Evolutionary conservation across 1,140 invertebrate species (phyloP).

Genomic region (Drosophila pruinosa): DNA sequence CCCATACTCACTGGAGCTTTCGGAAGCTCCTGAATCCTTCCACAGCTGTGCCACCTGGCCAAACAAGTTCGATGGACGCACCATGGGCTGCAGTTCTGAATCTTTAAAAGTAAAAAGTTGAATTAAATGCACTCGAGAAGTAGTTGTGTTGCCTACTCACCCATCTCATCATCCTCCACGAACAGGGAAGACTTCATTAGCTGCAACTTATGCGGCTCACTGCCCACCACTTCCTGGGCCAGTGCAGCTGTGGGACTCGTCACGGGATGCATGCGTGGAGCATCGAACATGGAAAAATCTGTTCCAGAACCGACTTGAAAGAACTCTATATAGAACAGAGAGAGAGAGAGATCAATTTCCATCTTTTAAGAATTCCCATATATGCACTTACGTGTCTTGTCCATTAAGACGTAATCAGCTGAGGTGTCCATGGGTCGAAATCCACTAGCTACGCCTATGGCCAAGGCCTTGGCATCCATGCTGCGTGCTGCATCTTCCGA

Average conservation of each 20-base stretch:
- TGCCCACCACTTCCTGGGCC: conserved; percentile 84
- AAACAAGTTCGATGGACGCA: conserved; percentile 14
- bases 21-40: conserved; percentile 58
- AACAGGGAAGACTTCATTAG: conserved; percentile 93
- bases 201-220: conserved; percentile 88
- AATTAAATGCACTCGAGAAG: not conserved
- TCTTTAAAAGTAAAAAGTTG: not conserved
- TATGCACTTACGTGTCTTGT: conserved; percentile 74
- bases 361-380: no score
- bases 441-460: conserved; percentile 24
- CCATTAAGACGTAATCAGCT: conserved; percentile 67
- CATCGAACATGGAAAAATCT: conserved; percentile 70
- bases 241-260: conserved; percentile 85
- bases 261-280: conserved; percentile 5
- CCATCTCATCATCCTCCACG: conserved; percentile 50
- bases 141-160: not conserved
- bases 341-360: not conserved
- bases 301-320: conserved; percentile 59
- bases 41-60: conserved; percentile 20
- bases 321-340: conserved; percentile 46
- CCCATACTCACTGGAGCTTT: conserved; percentile 66
- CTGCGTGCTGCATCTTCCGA: conserved; percentile 63
- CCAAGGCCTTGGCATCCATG: conserved; percentile 60
- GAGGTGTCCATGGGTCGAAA: conserved; percentile 71
- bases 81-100: not conserved